Evolutionary conservation across 2,797 vertebrate genomes (phyloP), one percentile per base, ranked within the genome.

Genomic region (Zenarchopterus dispar): DNA sequence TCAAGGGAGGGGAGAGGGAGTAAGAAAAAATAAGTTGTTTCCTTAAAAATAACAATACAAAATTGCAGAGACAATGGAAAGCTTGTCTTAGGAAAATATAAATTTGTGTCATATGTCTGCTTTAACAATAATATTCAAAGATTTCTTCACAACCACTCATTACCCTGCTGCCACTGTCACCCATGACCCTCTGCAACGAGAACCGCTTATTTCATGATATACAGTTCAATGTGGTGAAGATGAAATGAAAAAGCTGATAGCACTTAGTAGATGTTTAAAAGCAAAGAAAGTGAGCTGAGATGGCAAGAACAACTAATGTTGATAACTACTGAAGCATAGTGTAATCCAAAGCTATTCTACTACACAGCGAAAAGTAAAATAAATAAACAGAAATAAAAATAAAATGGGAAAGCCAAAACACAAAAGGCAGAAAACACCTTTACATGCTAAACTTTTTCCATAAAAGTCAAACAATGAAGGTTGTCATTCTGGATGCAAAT

Each of bases 221-320:
- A 55, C 46, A 63, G 28, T 23, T 26, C 43, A 54, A 45, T 33
- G 44, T 18, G 56, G 33, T 36, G 1, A 36, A 1, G 36, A 39
- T 13, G 36, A 13, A 10, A 39, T 39, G 36, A 42, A 48, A 54
- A 59, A 8, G 53, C 64, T 51, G 60, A 71, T 57, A 65, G 39
- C 65, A 63, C 56, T 48, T 47, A 24, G 48, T 53, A 36, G 61
- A 65, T 21, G 49, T 65, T 46, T 28, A 51, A 16, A 58, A 46
- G 58, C 41, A 64, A 52, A 13, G 21, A 31, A 39, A 45, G 51
- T 61, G 9, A 58, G 59, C 48, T 66, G 56, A 71, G 61, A 57
- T 43, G 48, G 52, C 68, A 56, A 9, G 46, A 59, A 66, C 63
- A 36, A 50, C 65, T 79, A 64, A 76, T 64, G 70, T 46, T 76